Percentiles rank a stretch among this genome's conserved stretches.
Evolutionary conservation across 2,888 invertebrate species (phyloP).

Genomic region (Lissonota sp.): DNA sequence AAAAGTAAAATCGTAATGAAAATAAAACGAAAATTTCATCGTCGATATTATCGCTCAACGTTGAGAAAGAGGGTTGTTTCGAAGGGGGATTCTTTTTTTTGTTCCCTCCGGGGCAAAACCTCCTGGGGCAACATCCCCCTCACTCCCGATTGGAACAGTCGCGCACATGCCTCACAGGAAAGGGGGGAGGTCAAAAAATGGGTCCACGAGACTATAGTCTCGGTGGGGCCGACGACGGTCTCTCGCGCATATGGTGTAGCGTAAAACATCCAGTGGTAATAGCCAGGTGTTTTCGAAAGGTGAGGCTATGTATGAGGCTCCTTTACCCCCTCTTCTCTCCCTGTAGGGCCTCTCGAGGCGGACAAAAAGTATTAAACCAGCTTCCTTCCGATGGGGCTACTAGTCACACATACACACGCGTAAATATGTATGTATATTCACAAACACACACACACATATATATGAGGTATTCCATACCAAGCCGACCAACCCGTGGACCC

Average conservation of each 20-base stretch:
- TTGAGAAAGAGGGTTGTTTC: slow-evolving; percentile 28
- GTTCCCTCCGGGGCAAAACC: slow-evolving; percentile 49
- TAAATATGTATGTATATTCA: slow-evolving; percentile 8
- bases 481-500: no score
- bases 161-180: slow-evolving; percentile 77
- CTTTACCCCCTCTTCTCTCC: slow-evolving; percentile 68
- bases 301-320: slow-evolving; percentile 71
- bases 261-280: slow-evolving; percentile 80
- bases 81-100: slow-evolving; percentile 9
- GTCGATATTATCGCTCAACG: slow-evolving; percentile 28
- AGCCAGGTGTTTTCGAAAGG: slow-evolving; percentile 83
- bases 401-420: slow-evolving; percentile 25
- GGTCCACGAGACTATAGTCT: slow-evolving; percentile 81
- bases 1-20: no score
- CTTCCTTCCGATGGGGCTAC: slow-evolving; percentile 65
- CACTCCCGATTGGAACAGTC: slow-evolving; percentile 42
- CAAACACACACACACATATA: slow-evolving; percentile 14
- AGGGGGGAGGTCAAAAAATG: slow-evolving; percentile 78
- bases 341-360: slow-evolving; percentile 69
- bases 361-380: slow-evolving; percentile 73
- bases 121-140: slow-evolving; percentile 54
- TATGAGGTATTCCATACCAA: slow-evolving; percentile 12
- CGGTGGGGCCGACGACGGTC: slow-evolving; percentile 79
- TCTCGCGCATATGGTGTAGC: slow-evolving; percentile 78
- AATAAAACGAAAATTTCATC: not conserved